phyloP scores from a whole-genome alignment of 2,888 invertebrate species.

The Philereme transversata region DNA sequence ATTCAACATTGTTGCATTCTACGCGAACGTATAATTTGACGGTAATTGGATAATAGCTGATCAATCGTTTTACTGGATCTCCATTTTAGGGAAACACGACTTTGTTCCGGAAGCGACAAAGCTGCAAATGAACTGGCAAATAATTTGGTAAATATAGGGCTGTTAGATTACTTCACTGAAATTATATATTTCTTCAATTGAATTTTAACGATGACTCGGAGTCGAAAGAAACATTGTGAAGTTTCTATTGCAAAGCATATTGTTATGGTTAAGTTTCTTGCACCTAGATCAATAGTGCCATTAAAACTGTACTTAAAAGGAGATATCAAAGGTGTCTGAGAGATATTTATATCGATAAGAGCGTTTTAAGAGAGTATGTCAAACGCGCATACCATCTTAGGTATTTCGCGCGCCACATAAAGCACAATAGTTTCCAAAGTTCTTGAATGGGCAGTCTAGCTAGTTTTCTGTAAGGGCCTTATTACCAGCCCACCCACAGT shows the following conservation, averaged over 20 bases:
- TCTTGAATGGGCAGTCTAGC: neutral
- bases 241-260: slow-evolving; percentile 6
- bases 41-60: slow-evolving; percentile 25
- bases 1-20: slow-evolving; percentile 17
- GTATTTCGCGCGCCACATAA: neutral
- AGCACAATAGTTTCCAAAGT: no score
- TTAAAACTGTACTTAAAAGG: slow-evolving; percentile 10
- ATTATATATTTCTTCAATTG: slow-evolving; percentile 5
- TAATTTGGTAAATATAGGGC: slow-evolving; percentile 4
- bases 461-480: slow-evolving; percentile 5
- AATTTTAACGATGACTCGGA: neutral
- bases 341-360: slow-evolving; percentile 9
- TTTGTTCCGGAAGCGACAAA: slow-evolving; percentile 2
- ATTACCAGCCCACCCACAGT: slow-evolving; percentile 15
- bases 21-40: slow-evolving; percentile 20
- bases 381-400: slow-evolving; percentile 5
- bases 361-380: slow-evolving; percentile 5
- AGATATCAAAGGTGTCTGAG: slow-evolving; percentile 11
- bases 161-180: slow-evolving; percentile 6
- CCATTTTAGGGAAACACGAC: slow-evolving; percentile 4
- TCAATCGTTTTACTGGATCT: slow-evolving; percentile 6
- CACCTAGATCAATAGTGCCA: slow-evolving; percentile 10
- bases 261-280: slow-evolving; percentile 18
- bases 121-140: neutral
- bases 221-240: no score